Conservation (phyloP, 2,797 vertebrate genomes). For the Pogonophryne albipinna region DNA sequence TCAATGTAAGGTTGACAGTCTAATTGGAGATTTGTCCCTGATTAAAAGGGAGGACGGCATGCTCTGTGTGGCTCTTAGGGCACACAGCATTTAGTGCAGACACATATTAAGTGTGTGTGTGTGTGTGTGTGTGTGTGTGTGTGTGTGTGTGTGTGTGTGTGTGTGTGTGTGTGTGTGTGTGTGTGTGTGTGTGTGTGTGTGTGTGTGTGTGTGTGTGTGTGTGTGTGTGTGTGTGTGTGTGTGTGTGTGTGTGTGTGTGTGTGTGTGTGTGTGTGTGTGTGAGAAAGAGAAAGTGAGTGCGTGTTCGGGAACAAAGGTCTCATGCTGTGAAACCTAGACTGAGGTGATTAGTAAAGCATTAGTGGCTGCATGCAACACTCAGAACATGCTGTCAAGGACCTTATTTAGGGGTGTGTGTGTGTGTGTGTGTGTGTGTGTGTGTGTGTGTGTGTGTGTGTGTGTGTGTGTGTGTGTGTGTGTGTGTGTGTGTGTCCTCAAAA, state of each 20-base stretch:
- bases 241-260: slow-evolving; percentile 17
- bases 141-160: slow-evolving; percentile 21
- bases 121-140: slow-evolving; percentile 18
- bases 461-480: neutral
- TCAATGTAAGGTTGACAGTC: slow-evolving; percentile 67
- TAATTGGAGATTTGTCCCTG: slow-evolving; percentile 75
- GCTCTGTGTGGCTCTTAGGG: slow-evolving; percentile 31
- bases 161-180: slow-evolving; percentile 21
- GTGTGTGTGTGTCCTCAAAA: slow-evolving; percentile 13
- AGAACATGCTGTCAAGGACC: slow-evolving; percentile 65
- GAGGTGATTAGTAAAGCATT: slow-evolving; percentile 84
- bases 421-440: slow-evolving; percentile 14
- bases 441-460: slow-evolving; percentile 1
- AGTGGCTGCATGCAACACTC: slow-evolving; percentile 76
- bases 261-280: slow-evolving; percentile 17
- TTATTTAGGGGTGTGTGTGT: slow-evolving; percentile 24
- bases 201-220: slow-evolving; percentile 21
- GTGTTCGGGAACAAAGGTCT: slow-evolving; percentile 47
- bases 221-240: slow-evolving; percentile 21
- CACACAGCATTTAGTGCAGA: slow-evolving; percentile 7
- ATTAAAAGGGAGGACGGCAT: slow-evolving; percentile 67
- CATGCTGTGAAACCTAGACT: slow-evolving; percentile 80
- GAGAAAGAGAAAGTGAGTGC: slow-evolving; percentile 12
- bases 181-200: slow-evolving; percentile 17
- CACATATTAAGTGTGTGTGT: slow-evolving; percentile 11